Evolutionary conservation across 2,888 invertebrate genomes (phyloP).

Genomic region (Sisyra nigra): DNA sequence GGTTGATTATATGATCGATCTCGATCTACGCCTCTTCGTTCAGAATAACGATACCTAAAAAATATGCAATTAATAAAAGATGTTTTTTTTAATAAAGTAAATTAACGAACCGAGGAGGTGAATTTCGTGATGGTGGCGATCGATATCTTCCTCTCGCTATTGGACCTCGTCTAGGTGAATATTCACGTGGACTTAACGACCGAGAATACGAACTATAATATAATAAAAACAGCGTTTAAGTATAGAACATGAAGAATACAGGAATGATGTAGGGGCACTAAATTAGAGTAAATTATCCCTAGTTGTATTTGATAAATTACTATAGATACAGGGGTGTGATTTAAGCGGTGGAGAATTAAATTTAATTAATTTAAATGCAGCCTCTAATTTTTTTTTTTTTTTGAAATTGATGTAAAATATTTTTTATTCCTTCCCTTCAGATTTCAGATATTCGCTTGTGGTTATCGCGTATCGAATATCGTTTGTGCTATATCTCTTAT

Average conservation of each 20-base stretch:
- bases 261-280: no score
- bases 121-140: conserved; percentile 26
- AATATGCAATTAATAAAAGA: background rate
- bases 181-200: conserved; percentile 33
- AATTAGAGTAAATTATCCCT: no score
- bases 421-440: no score
- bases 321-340: no score
- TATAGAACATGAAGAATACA: no score
- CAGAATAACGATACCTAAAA: conserved; percentile 8
- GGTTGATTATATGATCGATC: conserved; percentile 6
- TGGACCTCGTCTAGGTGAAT: conserved; percentile 21
- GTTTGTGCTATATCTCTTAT: no score
- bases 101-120: conserved; percentile 20
- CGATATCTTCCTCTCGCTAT: conserved; percentile 31
- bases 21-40: conserved; percentile 7
- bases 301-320: no score
- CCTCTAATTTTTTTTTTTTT: no score
- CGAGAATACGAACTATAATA: conserved; percentile 42
- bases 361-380: background rate
- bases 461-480: no score
- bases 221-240: no score
- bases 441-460: no score
- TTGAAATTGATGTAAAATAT: no score
- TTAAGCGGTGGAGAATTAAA: background rate
- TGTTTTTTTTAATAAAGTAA: background rate